These are phyloP conservation scores for Melieria crassipennis DNA, from an alignment of 2,888 invertebrate genomes.

Conservation along the genomic window DNA sequence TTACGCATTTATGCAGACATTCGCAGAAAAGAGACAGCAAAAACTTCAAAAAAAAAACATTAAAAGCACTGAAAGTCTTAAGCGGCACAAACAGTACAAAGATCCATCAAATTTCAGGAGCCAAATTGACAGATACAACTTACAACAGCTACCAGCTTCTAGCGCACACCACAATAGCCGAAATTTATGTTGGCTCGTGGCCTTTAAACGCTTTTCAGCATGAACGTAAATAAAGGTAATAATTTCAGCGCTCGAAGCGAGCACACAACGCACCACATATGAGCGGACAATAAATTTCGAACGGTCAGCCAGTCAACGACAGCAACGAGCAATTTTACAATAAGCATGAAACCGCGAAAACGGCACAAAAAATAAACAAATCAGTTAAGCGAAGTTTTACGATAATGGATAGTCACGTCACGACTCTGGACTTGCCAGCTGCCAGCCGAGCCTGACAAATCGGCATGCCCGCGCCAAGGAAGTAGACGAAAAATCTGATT, in stretches of 20 bases:
- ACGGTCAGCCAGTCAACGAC: neutral
- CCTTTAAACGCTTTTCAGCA: slow-evolving; percentile 1
- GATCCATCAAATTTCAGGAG: neutral
- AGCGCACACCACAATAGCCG: too few species aligned
- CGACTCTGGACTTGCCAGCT: neutral
- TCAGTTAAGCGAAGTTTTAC: slow-evolving; percentile 19
- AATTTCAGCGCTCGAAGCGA: neutral
- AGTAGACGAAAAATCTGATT: neutral
- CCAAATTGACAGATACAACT: neutral
- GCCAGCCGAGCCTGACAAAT: slow-evolving; percentile 11
- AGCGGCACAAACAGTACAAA: too few species aligned
- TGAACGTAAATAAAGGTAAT: slow-evolving; percentile 5
- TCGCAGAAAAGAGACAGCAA: too few species aligned
- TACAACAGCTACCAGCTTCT: neutral
- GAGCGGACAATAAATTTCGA: too few species aligned
- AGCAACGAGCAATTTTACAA: neutral
- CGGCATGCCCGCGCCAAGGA: neutral
- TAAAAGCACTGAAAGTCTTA: too few species aligned
- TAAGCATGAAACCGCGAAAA: neutral
- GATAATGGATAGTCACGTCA: slow-evolving; percentile 20
- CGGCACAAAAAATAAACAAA: slow-evolving; percentile 11
- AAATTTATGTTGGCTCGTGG: slow-evolving; percentile 4
- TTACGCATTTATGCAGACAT: too few species aligned
- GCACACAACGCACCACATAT: neutral
- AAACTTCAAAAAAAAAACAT: too few species aligned